Conservation (phyloP, 2,113 vertebrate genomes). For the Falco punctatus region DNA sequence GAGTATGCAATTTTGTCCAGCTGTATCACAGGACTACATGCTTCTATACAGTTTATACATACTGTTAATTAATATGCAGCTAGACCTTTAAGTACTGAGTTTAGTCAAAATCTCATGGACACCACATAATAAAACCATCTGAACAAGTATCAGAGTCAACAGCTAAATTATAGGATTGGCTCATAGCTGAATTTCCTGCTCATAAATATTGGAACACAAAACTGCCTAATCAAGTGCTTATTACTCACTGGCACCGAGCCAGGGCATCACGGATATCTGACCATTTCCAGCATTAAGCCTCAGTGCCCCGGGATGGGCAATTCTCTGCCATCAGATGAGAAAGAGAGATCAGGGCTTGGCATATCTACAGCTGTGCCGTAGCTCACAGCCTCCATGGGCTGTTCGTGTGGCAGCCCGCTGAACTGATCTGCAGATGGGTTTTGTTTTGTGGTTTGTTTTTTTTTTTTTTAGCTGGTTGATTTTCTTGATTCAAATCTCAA, state of each 20-base stretch:
- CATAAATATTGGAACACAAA: background rate
- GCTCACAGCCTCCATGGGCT: rapidly evolving
- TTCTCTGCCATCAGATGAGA: background rate
- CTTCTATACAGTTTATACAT: background rate
- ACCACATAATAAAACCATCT: background rate
- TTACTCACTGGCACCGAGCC: background rate
- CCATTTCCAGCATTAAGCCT: background rate
- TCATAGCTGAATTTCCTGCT: background rate
- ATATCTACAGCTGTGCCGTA: background rate
- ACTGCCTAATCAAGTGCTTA: background rate
- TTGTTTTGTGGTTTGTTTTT: background rate
- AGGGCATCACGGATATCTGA: background rate
- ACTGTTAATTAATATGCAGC: background rate
- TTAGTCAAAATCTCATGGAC: background rate
- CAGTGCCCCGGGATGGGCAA: background rate
- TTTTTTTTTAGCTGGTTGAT: background rate
- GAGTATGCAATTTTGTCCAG: background rate
- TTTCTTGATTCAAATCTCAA: background rate
- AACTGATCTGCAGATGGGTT: background rate
- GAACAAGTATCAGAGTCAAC: background rate
- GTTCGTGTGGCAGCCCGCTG: rapidly evolving
- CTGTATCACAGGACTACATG: background rate
- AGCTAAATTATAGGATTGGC: background rate
- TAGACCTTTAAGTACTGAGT: background rate
- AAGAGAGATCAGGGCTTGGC: background rate